A percentile compares a stretch with the other conserved stretches of the same genome.
phyloP scores from a whole-genome alignment of 2,888 invertebrate genomes.

The Parasteatoda lunata region DNA sequence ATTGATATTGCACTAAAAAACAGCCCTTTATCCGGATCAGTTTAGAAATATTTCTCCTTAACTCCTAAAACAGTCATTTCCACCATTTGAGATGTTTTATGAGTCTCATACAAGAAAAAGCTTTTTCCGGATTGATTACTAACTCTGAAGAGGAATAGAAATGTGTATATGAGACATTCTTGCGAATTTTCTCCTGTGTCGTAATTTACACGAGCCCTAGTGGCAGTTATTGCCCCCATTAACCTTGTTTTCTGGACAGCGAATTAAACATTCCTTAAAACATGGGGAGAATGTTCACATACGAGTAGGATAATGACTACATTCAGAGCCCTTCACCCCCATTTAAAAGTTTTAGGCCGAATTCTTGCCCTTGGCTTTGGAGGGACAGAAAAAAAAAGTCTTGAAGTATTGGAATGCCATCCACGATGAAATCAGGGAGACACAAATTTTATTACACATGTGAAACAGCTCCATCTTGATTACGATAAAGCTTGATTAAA shows the following conservation, averaged over 20 bases:
- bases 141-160: conserved; percentile 40
- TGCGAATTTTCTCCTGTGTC: conserved; percentile 47
- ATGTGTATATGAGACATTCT: conserved; percentile 56
- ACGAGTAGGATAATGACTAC: conserved; percentile 54
- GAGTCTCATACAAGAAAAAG: conserved; percentile 35
- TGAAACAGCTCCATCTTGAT: conserved; percentile 39
- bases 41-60: no score
- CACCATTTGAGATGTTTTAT: conserved; percentile 44
- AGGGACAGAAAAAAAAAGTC: conserved; percentile 26
- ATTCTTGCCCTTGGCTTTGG: conserved; percentile 37
- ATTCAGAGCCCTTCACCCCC: conserved; percentile 25
- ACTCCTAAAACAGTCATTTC: not conserved
- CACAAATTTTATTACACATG: conserved; percentile 49
- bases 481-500: conserved; percentile 46
- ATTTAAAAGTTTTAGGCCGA: conserved; percentile 24
- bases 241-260: conserved; percentile 62
- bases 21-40: no score
- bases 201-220: conserved; percentile 47
- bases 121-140: conserved; percentile 47
- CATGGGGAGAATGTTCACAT: conserved; percentile 55
- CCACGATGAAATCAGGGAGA: conserved; percentile 24
- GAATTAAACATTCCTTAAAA: conserved; percentile 67
- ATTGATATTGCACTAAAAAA: no score
- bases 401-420: conserved; percentile 46
- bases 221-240: conserved; percentile 66